These are phyloP conservation scores for Amblyornis subalaris DNA, from an alignment of 2,113 vertebrate species.

Conservation along the genomic window DNA sequence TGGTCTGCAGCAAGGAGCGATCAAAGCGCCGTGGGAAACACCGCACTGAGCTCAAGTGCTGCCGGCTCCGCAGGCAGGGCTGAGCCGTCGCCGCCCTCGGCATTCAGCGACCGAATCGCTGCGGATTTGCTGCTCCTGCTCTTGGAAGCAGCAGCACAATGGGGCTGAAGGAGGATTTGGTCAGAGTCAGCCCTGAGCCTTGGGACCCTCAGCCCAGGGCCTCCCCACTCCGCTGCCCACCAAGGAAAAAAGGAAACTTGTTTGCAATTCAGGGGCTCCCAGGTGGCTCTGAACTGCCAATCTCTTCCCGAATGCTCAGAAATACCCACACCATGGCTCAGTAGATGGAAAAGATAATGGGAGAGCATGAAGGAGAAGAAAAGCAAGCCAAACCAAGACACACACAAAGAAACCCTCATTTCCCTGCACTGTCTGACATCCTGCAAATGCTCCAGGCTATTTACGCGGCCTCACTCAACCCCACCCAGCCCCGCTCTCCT, in stretches of 20 bases:
- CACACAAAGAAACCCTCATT: background rate
- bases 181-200: background rate
- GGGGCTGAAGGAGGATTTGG: background rate
- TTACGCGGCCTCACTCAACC: background rate
- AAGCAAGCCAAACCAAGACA: background rate
- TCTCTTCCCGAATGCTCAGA: background rate
- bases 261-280: background rate
- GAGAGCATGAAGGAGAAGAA: background rate
- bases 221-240: rapidly evolving
- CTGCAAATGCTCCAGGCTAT: background rate
- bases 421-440: background rate
- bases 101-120: background rate
- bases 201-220: background rate
- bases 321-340: background rate
- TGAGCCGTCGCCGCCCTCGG: background rate
- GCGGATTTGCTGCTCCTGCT: background rate
- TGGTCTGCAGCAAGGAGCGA: background rate
- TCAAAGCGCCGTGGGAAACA: background rate
- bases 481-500: background rate
- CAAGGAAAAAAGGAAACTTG: background rate
- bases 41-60: background rate
- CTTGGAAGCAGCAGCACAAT: background rate
- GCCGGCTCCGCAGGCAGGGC: background rate
- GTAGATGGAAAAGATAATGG: background rate
- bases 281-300: background rate